A percentile compares a stretch with the other conserved stretches of the same genome.
Conservation (phyloP, 1,140 invertebrate species). For the Octopus bimaculoides region DNA sequence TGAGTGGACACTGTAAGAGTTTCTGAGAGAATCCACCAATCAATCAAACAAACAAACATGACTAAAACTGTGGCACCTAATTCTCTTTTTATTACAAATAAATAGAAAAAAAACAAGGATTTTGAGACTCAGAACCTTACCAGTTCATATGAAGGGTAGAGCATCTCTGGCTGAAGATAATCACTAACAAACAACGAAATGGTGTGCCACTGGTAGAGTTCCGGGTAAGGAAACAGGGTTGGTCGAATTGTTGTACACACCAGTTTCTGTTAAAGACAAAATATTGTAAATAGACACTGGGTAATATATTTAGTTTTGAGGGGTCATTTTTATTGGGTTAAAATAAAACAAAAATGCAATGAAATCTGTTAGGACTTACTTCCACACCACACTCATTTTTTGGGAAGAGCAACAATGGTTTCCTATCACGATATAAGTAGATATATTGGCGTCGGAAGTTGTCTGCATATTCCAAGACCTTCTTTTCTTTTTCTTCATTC, state of each 20-base stretch:
- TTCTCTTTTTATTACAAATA: too few species aligned
- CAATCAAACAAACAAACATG: too few species aligned
- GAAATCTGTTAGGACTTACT: slow-evolving; percentile 28
- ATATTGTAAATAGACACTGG: background rate
- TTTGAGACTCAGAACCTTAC: slow-evolving; percentile 29
- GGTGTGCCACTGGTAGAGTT: slow-evolving; percentile 58
- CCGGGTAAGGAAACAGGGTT: slow-evolving; percentile 51
- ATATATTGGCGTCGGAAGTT: slow-evolving; percentile 81
- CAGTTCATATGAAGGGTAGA: slow-evolving; percentile 54
- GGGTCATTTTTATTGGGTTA: background rate
- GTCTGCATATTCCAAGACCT: slow-evolving; percentile 62
- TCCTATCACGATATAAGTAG: slow-evolving; percentile 66
- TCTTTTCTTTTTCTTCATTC: slow-evolving; percentile 74
- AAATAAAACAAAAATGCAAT: background rate
- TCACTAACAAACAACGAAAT: slow-evolving; percentile 58
- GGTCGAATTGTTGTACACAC: slow-evolving; percentile 59
- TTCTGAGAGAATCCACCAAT: too few species aligned
- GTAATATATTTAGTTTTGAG: background rate
- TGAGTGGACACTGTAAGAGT: too few species aligned
- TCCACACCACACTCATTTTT: slow-evolving; percentile 75
- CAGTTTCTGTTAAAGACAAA: slow-evolving; percentile 54
- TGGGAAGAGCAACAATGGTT: slow-evolving; percentile 72
- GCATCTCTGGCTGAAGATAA: slow-evolving; percentile 54
- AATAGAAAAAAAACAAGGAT: too few species aligned
- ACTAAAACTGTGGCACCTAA: too few species aligned